Evolutionary conservation across 2,888 invertebrate species (phyloP).

Genomic region (Agonum fuliginosum): DNA sequence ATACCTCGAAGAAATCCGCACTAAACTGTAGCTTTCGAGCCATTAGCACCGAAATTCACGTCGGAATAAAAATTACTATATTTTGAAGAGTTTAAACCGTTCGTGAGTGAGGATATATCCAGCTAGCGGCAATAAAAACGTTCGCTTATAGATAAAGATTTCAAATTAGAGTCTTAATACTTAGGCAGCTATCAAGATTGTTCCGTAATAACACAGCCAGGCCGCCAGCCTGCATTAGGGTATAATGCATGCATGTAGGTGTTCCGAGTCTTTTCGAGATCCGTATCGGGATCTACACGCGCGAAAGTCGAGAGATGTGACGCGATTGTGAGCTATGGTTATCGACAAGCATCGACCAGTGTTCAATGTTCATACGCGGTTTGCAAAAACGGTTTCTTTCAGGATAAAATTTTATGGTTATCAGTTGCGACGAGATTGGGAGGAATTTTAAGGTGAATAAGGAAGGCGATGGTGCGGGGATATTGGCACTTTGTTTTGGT

Average conservation of each 20-base stretch:
- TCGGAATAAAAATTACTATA: slow-evolving; percentile 59
- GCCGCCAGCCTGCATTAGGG: slow-evolving; percentile 65
- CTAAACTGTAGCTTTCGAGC: neutral
- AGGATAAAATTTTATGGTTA: slow-evolving; percentile 3
- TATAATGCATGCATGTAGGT: slow-evolving; percentile 35
- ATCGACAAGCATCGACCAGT: slow-evolving; percentile 9
- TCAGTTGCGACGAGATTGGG: neutral
- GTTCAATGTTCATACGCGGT: neutral
- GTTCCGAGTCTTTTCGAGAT: slow-evolving; percentile 12
- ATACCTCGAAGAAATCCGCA: too few relatives aligned
- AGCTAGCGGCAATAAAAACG: slow-evolving; percentile 56
- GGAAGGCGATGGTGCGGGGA: too few relatives aligned
- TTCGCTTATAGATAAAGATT: slow-evolving; percentile 59
- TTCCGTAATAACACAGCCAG: slow-evolving; percentile 65
- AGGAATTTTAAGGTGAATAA: neutral
- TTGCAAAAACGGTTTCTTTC: neutral
- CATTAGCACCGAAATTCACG: slow-evolving; percentile 53
- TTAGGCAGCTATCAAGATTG: slow-evolving; percentile 58
- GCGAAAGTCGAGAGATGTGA: slow-evolving; percentile 5
- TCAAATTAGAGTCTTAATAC: slow-evolving; percentile 60
- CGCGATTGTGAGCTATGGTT: slow-evolving; percentile 12
- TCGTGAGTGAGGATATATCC: slow-evolving; percentile 51
- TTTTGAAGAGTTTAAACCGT: slow-evolving; percentile 45
- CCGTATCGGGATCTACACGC: slow-evolving; percentile 1
- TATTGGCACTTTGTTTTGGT: too few relatives aligned